Evolutionary conservation across 37 sponge, comb jelly and placozoan species (phyloP).

Genomic region (Aplysina aerophoba): DNA sequence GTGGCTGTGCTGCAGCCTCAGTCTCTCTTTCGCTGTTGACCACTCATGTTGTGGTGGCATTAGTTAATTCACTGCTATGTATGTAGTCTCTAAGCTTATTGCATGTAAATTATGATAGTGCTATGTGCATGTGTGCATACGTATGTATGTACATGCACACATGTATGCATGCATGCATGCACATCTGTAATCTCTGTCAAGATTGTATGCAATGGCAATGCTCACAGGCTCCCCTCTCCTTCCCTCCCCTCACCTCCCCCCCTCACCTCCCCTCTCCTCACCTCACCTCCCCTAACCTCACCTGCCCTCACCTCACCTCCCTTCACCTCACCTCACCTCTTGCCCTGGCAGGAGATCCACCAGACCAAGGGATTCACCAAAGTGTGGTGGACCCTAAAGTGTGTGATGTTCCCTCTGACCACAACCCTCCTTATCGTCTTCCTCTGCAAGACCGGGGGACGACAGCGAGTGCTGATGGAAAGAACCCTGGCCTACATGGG

Average conservation of each 20-base stretch:
- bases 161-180: not conserved
- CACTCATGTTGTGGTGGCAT: too few relatives aligned
- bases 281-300: not conserved
- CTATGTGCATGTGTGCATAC: not conserved
- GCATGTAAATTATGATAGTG: too few relatives aligned
- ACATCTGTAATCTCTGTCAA: not conserved
- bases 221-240: too few relatives aligned
- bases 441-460: not conserved
- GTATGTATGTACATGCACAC: not conserved
- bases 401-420: slow-evolving; percentile 50
- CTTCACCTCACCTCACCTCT: not conserved
- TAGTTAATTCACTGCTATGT: too few relatives aligned
- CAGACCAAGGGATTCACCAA: slow-evolving; percentile 63
- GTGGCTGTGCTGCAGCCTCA: too few relatives aligned
- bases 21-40: too few relatives aligned
- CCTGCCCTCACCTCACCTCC: not conserved
- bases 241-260: not conserved
- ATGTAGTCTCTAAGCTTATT: too few relatives aligned
- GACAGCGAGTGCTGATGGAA: not conserved
- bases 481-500: not conserved
- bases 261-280: not conserved
- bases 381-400: slow-evolving; percentile 68
- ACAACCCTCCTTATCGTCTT: slow-evolving; percentile 13
- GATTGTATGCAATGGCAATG: not conserved
- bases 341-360: slow-evolving; percentile 66